phyloP scores from a whole-genome alignment of 1,140 invertebrate species.

The Bathynomus jamesi region DNA sequence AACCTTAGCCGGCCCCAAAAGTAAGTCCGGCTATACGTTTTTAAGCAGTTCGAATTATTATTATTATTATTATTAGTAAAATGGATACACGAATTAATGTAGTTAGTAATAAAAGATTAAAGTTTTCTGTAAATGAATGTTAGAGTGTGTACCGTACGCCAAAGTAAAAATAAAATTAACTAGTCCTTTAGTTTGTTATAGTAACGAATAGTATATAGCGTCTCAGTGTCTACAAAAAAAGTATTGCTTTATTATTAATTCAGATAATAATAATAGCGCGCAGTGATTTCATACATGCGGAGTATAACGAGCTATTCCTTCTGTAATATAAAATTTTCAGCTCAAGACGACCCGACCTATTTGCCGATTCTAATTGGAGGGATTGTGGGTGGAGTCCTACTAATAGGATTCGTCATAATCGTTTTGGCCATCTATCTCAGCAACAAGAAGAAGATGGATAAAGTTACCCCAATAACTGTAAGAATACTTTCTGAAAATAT shows the following conservation, averaged over 20 bases:
- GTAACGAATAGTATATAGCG: neutral
- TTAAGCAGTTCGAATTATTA: no score
- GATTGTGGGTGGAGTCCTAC: conserved; percentile 20
- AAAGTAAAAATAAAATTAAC: neutral
- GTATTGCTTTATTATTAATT: neutral
- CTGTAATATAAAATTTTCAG: neutral
- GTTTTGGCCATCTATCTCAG: conserved; percentile 25
- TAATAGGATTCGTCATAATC: conserved; percentile 28
- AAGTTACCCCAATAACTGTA: conserved; percentile 27
- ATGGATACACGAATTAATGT: no score
- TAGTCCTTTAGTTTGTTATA: neutral
- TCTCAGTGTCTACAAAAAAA: neutral
- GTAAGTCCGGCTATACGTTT: no score
- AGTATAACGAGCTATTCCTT: neutral
- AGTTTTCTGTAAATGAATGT: no score
- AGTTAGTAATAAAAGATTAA: no score
- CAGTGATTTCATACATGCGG: neutral
- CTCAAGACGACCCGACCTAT: conserved; percentile 9
- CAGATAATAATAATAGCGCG: neutral
- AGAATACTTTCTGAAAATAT: neutral
- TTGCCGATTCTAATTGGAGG: conserved; percentile 25
- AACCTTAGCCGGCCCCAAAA: no score
- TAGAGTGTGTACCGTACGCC: neutral
- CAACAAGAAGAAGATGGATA: conserved; percentile 31
- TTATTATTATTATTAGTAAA: no score